A percentile compares a stretch with the other conserved stretches of the same genome.
These are phyloP conservation scores for Rostratula benghalensis DNA, from an alignment of 2,113 vertebrate genomes.

Conservation along the genomic window DNA sequence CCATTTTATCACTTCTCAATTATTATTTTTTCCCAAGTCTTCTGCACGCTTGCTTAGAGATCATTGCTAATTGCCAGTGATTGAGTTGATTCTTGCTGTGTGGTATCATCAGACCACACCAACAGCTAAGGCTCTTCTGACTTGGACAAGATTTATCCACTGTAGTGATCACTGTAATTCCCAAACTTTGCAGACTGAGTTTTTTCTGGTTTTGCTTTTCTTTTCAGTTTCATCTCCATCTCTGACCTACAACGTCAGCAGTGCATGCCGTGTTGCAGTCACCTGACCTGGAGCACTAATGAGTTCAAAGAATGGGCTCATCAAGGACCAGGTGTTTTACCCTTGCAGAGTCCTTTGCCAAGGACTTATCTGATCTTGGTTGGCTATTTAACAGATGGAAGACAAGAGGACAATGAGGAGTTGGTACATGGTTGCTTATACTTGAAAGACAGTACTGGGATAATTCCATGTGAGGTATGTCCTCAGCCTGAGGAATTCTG, in stretches of 20 bases:
- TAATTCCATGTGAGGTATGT: slow-evolving; percentile 79
- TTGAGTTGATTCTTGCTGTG: not conserved
- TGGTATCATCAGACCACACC: not conserved
- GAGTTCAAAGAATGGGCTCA: slow-evolving; percentile 76
- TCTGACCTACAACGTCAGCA: slow-evolving; percentile 79
- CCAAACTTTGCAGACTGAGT: not conserved
- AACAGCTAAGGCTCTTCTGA: not conserved
- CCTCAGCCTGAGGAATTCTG: not conserved
- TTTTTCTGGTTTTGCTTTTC: not conserved
- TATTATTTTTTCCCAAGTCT: not conserved
- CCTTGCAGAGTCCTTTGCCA: slow-evolving; percentile 48
- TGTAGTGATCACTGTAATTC: not conserved
- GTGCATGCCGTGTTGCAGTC: slow-evolving; percentile 78
- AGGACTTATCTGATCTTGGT: slow-evolving; percentile 81
- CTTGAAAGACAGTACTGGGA: slow-evolving; percentile 75
- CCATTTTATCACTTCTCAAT: not conserved
- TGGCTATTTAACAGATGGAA: slow-evolving; percentile 75
- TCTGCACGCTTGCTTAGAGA: not conserved
- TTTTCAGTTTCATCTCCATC: slow-evolving; percentile 73
- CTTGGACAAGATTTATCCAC: not conserved
- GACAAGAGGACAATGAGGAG: slow-evolving; percentile 15
- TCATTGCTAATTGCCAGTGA: not conserved
- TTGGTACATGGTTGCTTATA: slow-evolving; percentile 68
- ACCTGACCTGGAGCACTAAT: slow-evolving; percentile 80
- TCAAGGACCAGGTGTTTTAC: slow-evolving; percentile 59